Conservation (phyloP, 1,140 invertebrate species). For the Helicorthomorpha holstii region DNA sequence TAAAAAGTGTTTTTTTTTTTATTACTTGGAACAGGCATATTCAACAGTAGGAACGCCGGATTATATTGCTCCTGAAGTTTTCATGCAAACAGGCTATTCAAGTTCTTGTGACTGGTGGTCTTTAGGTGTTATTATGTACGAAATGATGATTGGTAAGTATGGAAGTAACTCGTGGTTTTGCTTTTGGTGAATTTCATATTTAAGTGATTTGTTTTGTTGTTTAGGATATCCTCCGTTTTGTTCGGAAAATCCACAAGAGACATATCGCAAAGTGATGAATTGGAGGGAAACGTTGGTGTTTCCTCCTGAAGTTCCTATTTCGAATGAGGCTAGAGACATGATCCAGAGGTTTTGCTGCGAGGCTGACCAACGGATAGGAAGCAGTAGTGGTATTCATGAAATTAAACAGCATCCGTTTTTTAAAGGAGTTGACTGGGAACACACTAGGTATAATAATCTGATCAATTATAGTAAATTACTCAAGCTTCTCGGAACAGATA, state of each 20-base stretch:
- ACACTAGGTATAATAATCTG: constrained; percentile 43
- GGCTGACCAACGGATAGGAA: constrained; percentile 56
- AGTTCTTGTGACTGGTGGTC: constrained; percentile 99
- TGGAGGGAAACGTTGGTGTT: constrained; percentile 96
- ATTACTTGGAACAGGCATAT: constrained; percentile 30
- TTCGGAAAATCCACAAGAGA: constrained; percentile 98
- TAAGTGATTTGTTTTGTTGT: constrained; percentile 11
- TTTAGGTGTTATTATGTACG: constrained; percentile 99
- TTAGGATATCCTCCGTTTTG: constrained; percentile 95
- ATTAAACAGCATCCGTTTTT: constrained; percentile 39
- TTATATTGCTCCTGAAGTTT: constrained; percentile 97
- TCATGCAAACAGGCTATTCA: constrained; percentile 94
- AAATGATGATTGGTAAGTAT: constrained; percentile 88
- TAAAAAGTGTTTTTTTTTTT: background rate
- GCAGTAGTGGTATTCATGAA: constrained; percentile 28
- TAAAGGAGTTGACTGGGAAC: constrained; percentile 53
- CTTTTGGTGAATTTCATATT: constrained; percentile 1
- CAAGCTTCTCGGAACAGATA: no score
- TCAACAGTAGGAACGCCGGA: constrained; percentile 98
- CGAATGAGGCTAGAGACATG: constrained; percentile 46
- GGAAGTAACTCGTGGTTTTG: background rate
- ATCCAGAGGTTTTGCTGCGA: constrained; percentile 72
- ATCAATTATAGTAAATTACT: no score
- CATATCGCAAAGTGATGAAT: constrained; percentile 98
- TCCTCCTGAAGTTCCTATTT: constrained; percentile 97